These are phyloP conservation scores for Thymallus thymallus DNA, from an alignment of 2,113 vertebrate species.

Conservation along the genomic window DNA sequence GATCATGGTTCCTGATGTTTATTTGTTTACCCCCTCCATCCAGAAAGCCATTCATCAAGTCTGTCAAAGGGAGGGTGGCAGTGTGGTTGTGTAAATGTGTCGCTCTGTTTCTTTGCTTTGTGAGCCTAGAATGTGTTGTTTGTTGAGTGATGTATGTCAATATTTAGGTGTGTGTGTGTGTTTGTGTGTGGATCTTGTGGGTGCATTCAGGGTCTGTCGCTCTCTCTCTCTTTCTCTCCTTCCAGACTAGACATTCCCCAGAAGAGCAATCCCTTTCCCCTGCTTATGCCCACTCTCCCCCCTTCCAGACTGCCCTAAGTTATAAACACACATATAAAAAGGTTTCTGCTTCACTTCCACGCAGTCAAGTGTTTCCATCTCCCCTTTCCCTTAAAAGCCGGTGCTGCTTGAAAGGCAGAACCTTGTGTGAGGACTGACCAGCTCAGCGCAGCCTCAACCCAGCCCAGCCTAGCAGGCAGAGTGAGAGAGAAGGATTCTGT, in stretches of 20 bases:
- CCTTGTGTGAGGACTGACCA: no score
- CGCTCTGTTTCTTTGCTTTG: no score
- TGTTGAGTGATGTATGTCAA: not conserved
- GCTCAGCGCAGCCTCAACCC: no score
- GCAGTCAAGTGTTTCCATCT: not conserved
- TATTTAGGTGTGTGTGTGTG: conserved; percentile 2
- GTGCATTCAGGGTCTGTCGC: no score
- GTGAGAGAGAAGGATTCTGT: no score
- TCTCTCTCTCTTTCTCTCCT: no score
- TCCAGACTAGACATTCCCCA: no score
- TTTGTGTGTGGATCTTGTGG: not conserved
- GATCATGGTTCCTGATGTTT: conserved; percentile 23
- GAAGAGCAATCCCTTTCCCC: no score
- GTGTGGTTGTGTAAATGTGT: conserved; percentile 18
- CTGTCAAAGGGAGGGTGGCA: conserved; percentile 19
- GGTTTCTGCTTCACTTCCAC: not conserved
- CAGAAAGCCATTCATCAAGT: conserved; percentile 40
- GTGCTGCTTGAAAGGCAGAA: no score
- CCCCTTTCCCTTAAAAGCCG: not conserved
- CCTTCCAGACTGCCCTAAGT: conserved; percentile 28
- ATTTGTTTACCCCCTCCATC: conserved; percentile 32
- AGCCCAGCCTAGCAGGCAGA: no score
- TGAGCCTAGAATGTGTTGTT: not conserved
- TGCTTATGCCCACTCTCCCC: no score
- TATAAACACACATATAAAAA: not conserved